A percentile compares a stretch with the other conserved stretches of the same genome.
Evolutionary conservation across 2,113 vertebrate species (phyloP).

Genomic region (Anhinga anhinga): DNA sequence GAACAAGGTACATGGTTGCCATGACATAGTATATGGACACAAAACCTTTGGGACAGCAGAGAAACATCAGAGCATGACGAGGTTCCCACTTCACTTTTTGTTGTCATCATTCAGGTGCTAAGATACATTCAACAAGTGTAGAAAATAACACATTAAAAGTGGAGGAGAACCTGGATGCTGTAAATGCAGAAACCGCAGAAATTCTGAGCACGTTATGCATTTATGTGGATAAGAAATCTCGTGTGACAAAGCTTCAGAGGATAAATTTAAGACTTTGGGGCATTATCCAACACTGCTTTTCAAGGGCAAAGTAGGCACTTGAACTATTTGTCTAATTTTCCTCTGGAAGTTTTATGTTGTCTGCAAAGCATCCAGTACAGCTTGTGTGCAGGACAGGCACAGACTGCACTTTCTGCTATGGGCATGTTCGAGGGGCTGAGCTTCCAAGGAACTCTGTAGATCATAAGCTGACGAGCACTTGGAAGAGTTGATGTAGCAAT

Average conservation of each 20-base stretch:
- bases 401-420: rapidly evolving
- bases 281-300: not conserved
- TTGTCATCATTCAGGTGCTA: not conserved
- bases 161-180: not conserved
- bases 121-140: not conserved
- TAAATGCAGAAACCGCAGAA: not conserved
- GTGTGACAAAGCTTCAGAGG: not conserved
- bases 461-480: not conserved
- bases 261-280: not conserved
- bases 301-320: not conserved
- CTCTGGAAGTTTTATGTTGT: not conserved
- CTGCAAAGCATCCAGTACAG: not conserved
- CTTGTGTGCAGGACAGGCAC: not conserved
- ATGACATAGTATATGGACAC: not conserved
- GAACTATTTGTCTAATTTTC: not conserved
- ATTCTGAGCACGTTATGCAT: not conserved
- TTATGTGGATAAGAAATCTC: not conserved
- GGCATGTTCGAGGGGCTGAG: not conserved
- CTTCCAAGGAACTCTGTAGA: not conserved
- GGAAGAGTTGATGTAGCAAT: not conserved
- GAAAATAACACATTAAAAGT: not conserved
- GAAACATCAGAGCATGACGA: not conserved
- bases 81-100: not conserved
- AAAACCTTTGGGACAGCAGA: not conserved
- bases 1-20: not conserved